A percentile compares a stretch with the other conserved stretches of the same genome.
Evolutionary conservation across 2,113 vertebrate genomes (phyloP).

Genomic region (Picathartes gymnocephalus): DNA sequence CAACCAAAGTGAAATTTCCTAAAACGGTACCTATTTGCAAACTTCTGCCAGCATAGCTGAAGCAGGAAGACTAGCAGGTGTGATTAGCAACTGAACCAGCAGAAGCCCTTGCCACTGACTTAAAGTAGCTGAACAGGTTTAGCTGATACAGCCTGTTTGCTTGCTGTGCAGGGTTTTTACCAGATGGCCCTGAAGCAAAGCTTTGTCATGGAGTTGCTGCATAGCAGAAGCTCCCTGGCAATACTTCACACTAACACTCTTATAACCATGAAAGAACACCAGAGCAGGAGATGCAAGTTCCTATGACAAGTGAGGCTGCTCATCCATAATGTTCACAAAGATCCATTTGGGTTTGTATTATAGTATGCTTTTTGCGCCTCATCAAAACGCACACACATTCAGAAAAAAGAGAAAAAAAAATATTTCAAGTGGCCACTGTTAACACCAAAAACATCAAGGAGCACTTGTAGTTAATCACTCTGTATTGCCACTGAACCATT

Average conservation of each 20-base stretch:
- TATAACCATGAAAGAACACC: not conserved
- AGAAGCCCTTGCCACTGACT: not conserved
- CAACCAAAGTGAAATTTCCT: not conserved
- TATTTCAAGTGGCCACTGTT: not conserved
- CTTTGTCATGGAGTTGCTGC: not conserved
- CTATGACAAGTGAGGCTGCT: not conserved
- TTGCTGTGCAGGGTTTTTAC: not conserved
- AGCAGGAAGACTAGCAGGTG: not conserved
- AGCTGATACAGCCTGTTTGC: not conserved
- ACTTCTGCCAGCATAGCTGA: not conserved
- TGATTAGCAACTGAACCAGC: not conserved
- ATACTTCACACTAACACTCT: not conserved
- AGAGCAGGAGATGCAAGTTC: not conserved
- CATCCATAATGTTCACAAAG: not conserved
- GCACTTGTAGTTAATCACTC: not conserved
- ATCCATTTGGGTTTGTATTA: not conserved
- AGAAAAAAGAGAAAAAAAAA: not conserved
- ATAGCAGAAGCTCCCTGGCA: not conserved
- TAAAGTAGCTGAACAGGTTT: not conserved
- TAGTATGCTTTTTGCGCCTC: not conserved
- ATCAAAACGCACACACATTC: not conserved
- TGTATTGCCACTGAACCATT: not conserved
- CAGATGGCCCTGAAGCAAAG: not conserved
- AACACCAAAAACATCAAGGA: not conserved
- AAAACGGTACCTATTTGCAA: not conserved